Evolutionary conservation across 2,888 invertebrate genomes (phyloP).

Genomic region (Podabrus alpinus): DNA sequence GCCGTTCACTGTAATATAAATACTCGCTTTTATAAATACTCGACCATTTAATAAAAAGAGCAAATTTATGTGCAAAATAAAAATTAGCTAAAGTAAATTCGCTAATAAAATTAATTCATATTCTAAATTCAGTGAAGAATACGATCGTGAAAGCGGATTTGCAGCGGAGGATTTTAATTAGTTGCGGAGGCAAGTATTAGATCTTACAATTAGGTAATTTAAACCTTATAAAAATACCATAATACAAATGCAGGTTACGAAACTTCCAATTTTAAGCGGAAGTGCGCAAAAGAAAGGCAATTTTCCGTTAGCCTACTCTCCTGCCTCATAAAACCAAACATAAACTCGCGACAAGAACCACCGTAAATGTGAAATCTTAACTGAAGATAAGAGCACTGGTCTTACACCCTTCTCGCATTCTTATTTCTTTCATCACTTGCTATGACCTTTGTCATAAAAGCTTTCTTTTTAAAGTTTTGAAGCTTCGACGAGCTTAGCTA

Average conservation of each 20-base stretch:
- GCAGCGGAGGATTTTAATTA: not conserved
- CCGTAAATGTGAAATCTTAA: conserved; percentile 43
- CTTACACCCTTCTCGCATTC: conserved; percentile 23
- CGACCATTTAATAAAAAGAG: not conserved
- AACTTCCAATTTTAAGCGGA: conserved; percentile 30
- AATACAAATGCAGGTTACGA: conserved; percentile 25
- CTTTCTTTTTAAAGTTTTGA: conserved; percentile 30
- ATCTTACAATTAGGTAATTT: not conserved
- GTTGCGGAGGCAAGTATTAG: not conserved
- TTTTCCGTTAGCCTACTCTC: conserved; percentile 31
- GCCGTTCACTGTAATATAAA: not conserved
- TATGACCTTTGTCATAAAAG: conserved; percentile 26
- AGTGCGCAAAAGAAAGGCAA: conserved; percentile 32
- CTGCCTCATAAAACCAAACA: conserved; percentile 38
- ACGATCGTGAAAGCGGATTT: not conserved
- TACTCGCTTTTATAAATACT: not conserved
- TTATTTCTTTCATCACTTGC: conserved; percentile 32
- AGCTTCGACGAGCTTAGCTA: conserved; percentile 18
- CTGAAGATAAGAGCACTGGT: conserved; percentile 39
- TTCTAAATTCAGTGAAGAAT: not conserved
- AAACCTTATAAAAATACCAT: conserved; percentile 2
- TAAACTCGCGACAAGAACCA: conserved; percentile 41
- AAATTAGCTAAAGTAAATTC: not conserved
- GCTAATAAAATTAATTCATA: not conserved
- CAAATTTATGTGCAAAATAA: not conserved